Evolutionary conservation across 2,113 vertebrate genomes (phyloP).

Genomic region (Amia ocellicauda): DNA sequence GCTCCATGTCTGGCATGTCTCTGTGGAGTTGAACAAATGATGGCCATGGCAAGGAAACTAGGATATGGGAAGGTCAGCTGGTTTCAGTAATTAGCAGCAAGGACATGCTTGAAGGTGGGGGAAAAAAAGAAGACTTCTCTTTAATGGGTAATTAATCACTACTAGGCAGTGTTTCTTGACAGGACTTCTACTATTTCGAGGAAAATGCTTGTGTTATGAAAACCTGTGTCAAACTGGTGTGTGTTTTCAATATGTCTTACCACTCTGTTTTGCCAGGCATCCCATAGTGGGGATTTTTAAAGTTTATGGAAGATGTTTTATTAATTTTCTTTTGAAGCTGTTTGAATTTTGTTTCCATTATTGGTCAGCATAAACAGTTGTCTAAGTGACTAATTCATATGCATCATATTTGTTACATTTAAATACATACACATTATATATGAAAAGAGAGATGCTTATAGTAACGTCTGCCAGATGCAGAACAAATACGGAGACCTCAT

Average conservation of each 20-base stretch:
- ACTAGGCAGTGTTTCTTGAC: constrained; percentile 20
- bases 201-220: constrained; percentile 8
- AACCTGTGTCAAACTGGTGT: constrained; percentile 5
- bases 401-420: background rate
- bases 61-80: constrained; percentile 48
- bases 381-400: background rate
- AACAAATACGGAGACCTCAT: constrained; percentile 16
- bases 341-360: constrained; percentile 1
- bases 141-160: constrained; percentile 37
- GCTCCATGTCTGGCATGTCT: constrained; percentile 42
- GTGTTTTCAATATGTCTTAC: constrained; percentile 29
- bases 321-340: constrained; percentile 4
- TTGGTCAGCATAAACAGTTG: background rate
- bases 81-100: constrained; percentile 42
- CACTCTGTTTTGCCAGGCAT: background rate
- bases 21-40: constrained; percentile 45
- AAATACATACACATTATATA: constrained; percentile 6
- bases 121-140: constrained; percentile 17
- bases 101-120: constrained; percentile 24
- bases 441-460: background rate
- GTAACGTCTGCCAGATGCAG: background rate
- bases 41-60: constrained; percentile 40
- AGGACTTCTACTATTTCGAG: constrained; percentile 33
- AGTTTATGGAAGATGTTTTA: too few relatives aligned
- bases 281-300: constrained; percentile 18